Base-by-base conservation (phyloP, 2,888 invertebrate genomes). In the Drosophila helvetica region DNA sequence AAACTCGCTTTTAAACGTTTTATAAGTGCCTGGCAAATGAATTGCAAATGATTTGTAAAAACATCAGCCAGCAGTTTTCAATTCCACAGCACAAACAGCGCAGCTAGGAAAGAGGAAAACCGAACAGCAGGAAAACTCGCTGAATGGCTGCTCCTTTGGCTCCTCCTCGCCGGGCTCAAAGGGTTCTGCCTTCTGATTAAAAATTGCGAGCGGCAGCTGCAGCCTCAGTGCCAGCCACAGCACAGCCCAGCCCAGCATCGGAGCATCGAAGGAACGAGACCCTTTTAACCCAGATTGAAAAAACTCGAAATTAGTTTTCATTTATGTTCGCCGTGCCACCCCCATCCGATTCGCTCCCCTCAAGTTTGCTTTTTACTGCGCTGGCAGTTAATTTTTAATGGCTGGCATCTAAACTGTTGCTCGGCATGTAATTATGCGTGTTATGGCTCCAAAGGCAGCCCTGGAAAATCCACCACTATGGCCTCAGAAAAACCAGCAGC, bases 231-330 rank as follows among this genome's bases (percentile, higher is more conserved):
- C 33, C 48, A 48, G 30, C 50, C 48, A 48, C 19, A 30, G 59
- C 22, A 22, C 3, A 3, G 22, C 22, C 22, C 48, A 48, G 30
- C 50, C 48, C 19, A 30, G 52, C 12, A 27, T 27, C 22, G 43
- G 18, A 19, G 27, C 17, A 42, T 56, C 42, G 55, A 12, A 3
- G 18, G 60, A 48, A 25, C 22, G 19, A 56, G 70, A 73, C 79
- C 76, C 84, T 79, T 89, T 89, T 87, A 87, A 80, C 89, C 89
- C 84, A 87, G 84, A 88, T 87, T 88, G 85, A 79, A 83, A 67
- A 83, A 88, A 81, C 86, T 84, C 73, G 78, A 88, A 87, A 89
- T 88, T 88, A 89, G 88, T 86, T 89, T 89, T 77, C 81, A 89
- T 87, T 88, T 86, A 79, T 78, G 86, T 67, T 74, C 74, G 50